Evolutionary conservation across 2,888 invertebrate species (phyloP), one percentile per base, ranked within the genome.

Genomic region (Bugulina stolonifera): DNA sequence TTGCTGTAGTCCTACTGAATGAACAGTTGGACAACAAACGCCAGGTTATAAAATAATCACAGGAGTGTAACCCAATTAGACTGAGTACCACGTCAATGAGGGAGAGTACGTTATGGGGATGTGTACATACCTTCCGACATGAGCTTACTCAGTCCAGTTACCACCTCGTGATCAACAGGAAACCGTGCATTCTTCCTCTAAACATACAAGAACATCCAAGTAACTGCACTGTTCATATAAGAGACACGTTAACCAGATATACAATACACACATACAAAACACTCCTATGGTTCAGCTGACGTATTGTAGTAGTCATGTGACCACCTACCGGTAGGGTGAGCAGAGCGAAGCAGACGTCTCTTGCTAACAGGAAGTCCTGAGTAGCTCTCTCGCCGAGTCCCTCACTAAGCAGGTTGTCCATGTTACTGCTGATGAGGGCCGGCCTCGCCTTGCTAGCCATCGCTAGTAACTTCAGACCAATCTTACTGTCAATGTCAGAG

Each of bases 401-500:
- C 76, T 92, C 88, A 22, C 88, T 87, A 73, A 91, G 88, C 69
- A 94, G 88, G 2, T 91, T 87, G 75, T 89, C 88, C 1, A 92
- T 86, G 83, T 94, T 94, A 32, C 83, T 83, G 69, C 81, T 79
- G 1, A 87, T 81, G 34, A 87, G 82, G 54, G 83, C 81, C 35
- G 82, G 80, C 74, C 86, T 81, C 54, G 83, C 83, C 43, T 85
- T 83, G 0, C 90, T 89, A 52, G 89, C 89, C 91, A 95, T 93
- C 22, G 90, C 89, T 0, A 96, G 86, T 0, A 96, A 82, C 73
- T 91, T 87, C 1, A 93, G 84, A 0, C 93, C 91, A 0, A 90
- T 88, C 72, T 90, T 88, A 72, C 92, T 90, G 74, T 93, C 91
- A 77, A 88, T 87, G 57, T 89, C 87, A 0, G 89, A 89, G 0